These are phyloP conservation scores for Echeneis naucrates DNA, from an alignment of 2,797 vertebrate genomes.

Conservation along the genomic window DNA sequence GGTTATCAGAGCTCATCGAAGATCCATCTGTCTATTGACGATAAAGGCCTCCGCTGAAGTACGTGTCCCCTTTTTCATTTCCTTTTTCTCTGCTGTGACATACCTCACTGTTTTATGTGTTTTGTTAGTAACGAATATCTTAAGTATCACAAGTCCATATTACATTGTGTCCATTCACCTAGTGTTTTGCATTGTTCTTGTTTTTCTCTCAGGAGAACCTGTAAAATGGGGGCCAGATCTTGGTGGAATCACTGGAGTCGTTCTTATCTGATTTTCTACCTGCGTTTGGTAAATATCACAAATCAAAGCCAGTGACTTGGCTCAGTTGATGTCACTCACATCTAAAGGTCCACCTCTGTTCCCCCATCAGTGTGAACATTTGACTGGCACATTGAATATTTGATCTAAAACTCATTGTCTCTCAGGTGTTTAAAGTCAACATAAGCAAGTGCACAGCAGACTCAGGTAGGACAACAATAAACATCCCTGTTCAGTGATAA, in stretches of 20 bases:
- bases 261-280: conserved; percentile 26
- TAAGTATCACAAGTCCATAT: no score
- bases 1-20: conserved; percentile 31
- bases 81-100: neutral
- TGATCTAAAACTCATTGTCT: neutral
- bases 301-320: no score
- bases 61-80: neutral
- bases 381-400: neutral
- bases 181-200: no score
- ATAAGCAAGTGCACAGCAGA: neutral
- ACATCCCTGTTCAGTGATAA: neutral
- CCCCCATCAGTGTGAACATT: neutral
- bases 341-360: neutral
- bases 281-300: no score
- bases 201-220: neutral
- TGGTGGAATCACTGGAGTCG: conserved; percentile 29
- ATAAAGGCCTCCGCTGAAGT: conserved; percentile 22
- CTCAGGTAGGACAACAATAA: conserved; percentile 28
- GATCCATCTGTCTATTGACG: conserved; percentile 23
- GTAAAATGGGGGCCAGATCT: neutral
- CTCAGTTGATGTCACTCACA: no score
- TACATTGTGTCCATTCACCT: no score
- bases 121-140: no score
- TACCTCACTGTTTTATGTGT: neutral
- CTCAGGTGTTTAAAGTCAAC: conserved; percentile 17